These are phyloP conservation scores for Heliconius aoede DNA, from an alignment of 2,888 invertebrate genomes.

Conservation along the genomic window DNA sequence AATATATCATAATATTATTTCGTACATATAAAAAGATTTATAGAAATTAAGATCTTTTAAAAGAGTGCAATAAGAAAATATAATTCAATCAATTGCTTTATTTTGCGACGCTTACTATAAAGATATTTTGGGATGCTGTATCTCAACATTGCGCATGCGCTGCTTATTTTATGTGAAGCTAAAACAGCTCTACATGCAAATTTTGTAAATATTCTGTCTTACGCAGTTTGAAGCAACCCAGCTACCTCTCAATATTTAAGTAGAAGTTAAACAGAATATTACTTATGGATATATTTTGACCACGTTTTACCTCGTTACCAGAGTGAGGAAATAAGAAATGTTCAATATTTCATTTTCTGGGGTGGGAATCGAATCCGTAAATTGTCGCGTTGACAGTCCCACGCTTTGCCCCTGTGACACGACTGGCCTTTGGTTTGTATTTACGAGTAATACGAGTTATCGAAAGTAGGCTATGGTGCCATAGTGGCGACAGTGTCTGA, in stretches of 20 bases:
- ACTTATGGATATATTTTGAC: neutral
- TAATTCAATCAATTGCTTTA: neutral
- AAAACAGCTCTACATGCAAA: conserved; percentile 4
- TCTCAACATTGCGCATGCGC: conserved; percentile 31
- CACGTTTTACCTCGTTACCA: too few relatives aligned
- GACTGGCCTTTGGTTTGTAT: too few relatives aligned
- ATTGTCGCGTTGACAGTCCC: too few relatives aligned
- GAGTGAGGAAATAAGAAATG: too few relatives aligned
- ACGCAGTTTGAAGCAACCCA: neutral
- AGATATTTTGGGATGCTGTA: conserved; percentile 33
- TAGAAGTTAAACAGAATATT: neutral
- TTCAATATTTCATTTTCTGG: too few relatives aligned
- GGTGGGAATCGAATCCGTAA: too few relatives aligned
- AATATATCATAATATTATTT: neutral
- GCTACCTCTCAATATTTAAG: neutral
- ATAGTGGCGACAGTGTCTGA: too few relatives aligned
- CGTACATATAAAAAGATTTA: neutral
- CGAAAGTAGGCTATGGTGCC: too few relatives aligned
- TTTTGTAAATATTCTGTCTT: conserved; percentile 10
- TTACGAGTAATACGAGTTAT: too few relatives aligned
- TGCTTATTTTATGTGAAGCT: conserved; percentile 25
- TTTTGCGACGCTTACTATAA: conserved; percentile 1
- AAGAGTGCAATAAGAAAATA: neutral
- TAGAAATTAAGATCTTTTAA: too few relatives aligned
- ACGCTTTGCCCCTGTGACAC: too few relatives aligned